These are phyloP conservation scores for Hypanus sabinus DNA, from an alignment of 2,113 vertebrate genomes.

Conservation along the genomic window DNA sequence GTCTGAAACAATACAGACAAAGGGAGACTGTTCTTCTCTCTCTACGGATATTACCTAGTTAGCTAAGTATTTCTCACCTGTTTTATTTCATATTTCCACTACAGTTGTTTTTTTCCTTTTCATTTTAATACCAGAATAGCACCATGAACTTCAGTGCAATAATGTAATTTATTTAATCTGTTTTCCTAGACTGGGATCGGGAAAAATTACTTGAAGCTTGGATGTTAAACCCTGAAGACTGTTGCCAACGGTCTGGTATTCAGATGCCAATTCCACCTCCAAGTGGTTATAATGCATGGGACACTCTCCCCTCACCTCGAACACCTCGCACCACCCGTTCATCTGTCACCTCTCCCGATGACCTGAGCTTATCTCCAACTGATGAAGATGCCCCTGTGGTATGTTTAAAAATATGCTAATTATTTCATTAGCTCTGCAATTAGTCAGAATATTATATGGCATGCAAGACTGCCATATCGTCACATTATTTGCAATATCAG, in stretches of 20 bases:
- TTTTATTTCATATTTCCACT: not conserved
- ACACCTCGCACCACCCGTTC: conserved; percentile 87
- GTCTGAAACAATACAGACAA: no score
- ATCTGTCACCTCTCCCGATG: conserved; percentile 85
- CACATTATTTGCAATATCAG: not conserved
- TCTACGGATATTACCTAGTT: no score
- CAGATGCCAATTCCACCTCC: conserved; percentile 94
- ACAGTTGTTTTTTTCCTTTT: not conserved
- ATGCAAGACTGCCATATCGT: not conserved
- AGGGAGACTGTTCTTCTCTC: no score
- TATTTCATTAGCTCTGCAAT: not conserved
- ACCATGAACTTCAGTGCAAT: not conserved
- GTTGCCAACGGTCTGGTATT: conserved; percentile 92
- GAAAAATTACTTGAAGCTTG: conserved; percentile 95
- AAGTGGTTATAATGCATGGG: conserved; percentile 90
- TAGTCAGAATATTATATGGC: not conserved
- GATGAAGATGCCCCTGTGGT: conserved; percentile 80
- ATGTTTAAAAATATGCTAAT: conserved; percentile 41
- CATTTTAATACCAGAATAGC: not conserved
- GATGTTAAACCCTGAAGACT: conserved; percentile 89
- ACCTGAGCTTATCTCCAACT: conserved; percentile 79
- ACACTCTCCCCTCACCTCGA: conserved; percentile 84
- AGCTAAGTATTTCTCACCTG: no score
- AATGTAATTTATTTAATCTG: not conserved
- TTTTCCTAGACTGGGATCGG: conserved; percentile 83